Percentiles rank a stretch among this genome's conserved stretches.
These are phyloP conservation scores for Metopia argyrocephala DNA, from an alignment of 2,888 invertebrate species.

Conservation along the genomic window DNA sequence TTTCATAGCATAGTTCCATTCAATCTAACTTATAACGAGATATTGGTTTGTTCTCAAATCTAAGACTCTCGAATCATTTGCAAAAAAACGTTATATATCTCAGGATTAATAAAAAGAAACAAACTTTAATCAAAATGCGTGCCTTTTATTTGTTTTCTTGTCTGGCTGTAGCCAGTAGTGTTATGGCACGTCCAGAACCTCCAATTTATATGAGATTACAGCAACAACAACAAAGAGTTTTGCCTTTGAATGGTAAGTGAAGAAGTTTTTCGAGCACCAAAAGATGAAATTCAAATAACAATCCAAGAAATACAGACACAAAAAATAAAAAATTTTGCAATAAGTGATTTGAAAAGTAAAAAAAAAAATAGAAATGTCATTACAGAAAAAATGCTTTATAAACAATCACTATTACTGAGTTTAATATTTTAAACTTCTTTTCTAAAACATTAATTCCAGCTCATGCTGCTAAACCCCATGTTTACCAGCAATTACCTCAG, in stretches of 20 bases:
- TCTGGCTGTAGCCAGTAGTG: conserved; percentile 71
- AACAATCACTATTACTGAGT: too few relatives aligned
- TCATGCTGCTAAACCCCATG: conserved; percentile 68
- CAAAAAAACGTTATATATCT: neutral
- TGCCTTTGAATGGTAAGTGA: conserved; percentile 78
- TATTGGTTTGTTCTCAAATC: neutral
- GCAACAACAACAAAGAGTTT: conserved; percentile 76
- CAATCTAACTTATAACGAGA: neutral
- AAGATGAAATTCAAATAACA: too few relatives aligned
- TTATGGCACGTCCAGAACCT: conserved; percentile 75
- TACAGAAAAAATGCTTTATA: too few relatives aligned
- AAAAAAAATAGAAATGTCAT: too few relatives aligned
- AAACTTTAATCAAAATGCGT: conserved; percentile 70
- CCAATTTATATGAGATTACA: conserved; percentile 68
- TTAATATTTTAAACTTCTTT: too few relatives aligned
- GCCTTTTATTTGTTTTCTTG: conserved; percentile 74
- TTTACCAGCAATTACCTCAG: conserved; percentile 72
- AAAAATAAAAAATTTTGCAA: neutral
- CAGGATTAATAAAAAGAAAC: neutral
- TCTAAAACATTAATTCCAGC: conserved; percentile 46
- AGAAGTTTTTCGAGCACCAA: too few relatives aligned
- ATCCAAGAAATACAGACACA: neutral
- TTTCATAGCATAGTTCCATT: conserved; percentile 34
- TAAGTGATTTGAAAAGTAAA: too few relatives aligned
- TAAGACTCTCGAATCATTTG: neutral